Evolutionary conservation across 30 jellyfish, hydroid and myxozoan species (phyloP), one percentile per base, ranked within the genome.

Genomic region (Morbakka virulenta): DNA sequence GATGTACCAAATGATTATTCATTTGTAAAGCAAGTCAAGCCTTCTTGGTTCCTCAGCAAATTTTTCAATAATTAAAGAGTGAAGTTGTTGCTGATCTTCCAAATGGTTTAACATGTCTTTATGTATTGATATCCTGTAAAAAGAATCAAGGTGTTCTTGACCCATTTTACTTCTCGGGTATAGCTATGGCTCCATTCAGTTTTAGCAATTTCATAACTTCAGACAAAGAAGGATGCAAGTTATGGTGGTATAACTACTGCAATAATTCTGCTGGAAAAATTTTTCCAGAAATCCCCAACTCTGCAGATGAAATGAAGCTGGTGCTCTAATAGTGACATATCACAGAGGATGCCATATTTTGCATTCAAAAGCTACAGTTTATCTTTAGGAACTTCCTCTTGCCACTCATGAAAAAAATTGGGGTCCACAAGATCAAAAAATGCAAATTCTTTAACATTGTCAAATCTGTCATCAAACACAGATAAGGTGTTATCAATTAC

Each of bases 131-230:
- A 62, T 80, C 30, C 91, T 67, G 28, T 83, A 80, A 0, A 80
- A 2, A 27, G 84, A 48, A 0, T 36, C 82, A 28, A 80, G 83
- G 32, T 77, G 29, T 17, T 67, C 84, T 70, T 69, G 87, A 3
- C 87, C 81, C 93, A 81, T 81, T 28, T 21, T 81, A 28, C 41
- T 69, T 29, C 86, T 57, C 0, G 70, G 89, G 65, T 4, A 78
- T 21, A 9, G 83, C 74, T 11, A 66, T 49, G 24, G 66, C 32
- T 14, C 36, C 50, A 66, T 78, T 78, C 31, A 78, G 14, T 74
- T 33, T 34, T n/a, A 65, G 33, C 2, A 78, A 52, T 52, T 64
- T 78, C 1, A 63, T 33, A 20, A 64, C 64, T 64, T 64, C 89
- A 13, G 89, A 48, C 24, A 78, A 1, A 36, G 80, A 36, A 26